phyloP scores from a whole-genome alignment of 2,797 vertebrate genomes.

The Pipistrellus nathusii region DNA sequence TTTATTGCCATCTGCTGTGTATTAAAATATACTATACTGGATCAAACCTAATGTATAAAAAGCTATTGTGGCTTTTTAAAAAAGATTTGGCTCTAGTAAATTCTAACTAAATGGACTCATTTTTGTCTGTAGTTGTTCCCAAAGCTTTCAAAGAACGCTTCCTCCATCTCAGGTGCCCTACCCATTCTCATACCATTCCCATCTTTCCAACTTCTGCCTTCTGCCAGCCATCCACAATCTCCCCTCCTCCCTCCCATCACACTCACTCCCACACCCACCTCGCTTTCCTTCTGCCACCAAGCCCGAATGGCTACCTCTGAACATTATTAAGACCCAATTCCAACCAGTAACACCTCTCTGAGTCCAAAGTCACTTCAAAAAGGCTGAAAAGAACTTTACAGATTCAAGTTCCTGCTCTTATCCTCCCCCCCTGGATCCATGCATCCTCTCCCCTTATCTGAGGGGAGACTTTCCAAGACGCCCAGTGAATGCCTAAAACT shows the following conservation, averaged over 20 bases:
- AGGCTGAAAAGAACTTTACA: neutral
- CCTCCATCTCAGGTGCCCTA: neutral
- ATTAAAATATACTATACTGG: neutral
- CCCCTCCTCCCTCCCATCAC: no score
- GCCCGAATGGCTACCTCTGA: slow-evolving; percentile 16
- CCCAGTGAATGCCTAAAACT: neutral
- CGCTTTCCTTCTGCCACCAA: neutral
- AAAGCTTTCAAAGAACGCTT: neutral
- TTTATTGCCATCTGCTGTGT: neutral
- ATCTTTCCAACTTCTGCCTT: neutral
- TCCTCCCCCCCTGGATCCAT: neutral
- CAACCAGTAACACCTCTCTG: neutral
- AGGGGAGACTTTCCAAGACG: neutral
- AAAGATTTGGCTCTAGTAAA: slow-evolving; percentile 43
- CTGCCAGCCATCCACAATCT: neutral
- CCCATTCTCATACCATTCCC: neutral
- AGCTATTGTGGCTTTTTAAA: neutral
- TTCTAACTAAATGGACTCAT: neutral
- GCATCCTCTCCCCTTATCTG: neutral
- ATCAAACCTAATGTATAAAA: neutral
- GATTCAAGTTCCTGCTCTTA: neutral
- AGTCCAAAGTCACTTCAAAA: slow-evolving; percentile 30
- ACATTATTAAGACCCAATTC: neutral
- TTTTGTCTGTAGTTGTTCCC: neutral
- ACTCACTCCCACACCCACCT: neutral